Evolutionary conservation across 2,888 invertebrate species (phyloP), one percentile per base, ranked within the genome.

Genomic region (Dromius quadrimaculatus): DNA sequence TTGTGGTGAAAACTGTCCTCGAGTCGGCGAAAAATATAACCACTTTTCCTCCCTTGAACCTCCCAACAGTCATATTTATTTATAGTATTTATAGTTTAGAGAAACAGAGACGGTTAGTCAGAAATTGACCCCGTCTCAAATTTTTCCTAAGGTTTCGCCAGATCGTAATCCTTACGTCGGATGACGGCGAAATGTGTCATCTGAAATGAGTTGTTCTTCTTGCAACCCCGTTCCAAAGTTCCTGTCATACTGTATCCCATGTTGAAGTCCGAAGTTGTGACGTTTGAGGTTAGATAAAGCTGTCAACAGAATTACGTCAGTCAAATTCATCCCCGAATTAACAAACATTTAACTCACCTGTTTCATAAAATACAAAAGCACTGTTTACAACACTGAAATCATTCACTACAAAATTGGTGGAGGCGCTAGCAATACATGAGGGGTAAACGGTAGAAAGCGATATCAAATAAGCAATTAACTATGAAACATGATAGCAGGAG

Each of bases 211-310:
- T 92, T 92, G 76, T 89, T 89, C 79, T 89, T 88, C 75, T 90
- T 89, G 80, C 88, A 88, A 75, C 93, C 93, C 13, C 93, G 86
- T 81, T 94, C 94, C 78, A 94, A 85, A 8, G 92, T 92, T 8
- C 94, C 94, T 0, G 93, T 94, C 88, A 94, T 92, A 79, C 92
- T 92, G 85, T 94, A 94, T 59, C 94, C 94, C 90, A 93, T 92
- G 83, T 93, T 93, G 85, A 93, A 93, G 84, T 94, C 94, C 61
- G 92, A 90, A 78, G 91, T 89, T 50, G 92, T 91, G 77, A 94
- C 92, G 83, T 93, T 92, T 72, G 93, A 92, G 72, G 93, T 93
- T 79, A 94, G 87, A 83, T 90, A 90, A 80, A 93, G 84, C 88
- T 89, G 85, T 50, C 77, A 78, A 72, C 72, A 70, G 50, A 74